Evolutionary conservation across 2,888 invertebrate species (phyloP).

Genomic region (Rhogogaster chlorosoma): DNA sequence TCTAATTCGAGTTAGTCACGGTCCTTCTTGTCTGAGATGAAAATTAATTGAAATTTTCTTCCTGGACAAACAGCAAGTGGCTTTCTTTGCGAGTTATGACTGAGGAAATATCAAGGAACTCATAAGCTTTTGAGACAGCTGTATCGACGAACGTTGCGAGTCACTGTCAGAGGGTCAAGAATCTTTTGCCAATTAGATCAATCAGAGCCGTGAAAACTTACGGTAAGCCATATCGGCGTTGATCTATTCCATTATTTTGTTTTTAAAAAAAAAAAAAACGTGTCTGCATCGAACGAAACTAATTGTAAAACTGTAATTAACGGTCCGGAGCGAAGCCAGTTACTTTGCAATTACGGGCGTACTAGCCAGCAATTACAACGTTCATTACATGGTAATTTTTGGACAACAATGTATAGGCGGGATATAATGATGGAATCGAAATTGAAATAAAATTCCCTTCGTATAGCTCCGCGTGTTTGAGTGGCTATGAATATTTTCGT

Average conservation of each 20-base stretch:
- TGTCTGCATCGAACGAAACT: neutral
- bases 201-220: neutral
- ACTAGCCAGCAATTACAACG: conserved; percentile 13
- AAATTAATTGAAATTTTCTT: conserved; percentile 34
- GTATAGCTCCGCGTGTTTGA: neutral
- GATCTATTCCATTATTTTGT: neutral
- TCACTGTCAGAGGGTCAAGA: neutral
- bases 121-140: neutral
- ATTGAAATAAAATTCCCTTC: conserved; percentile 27
- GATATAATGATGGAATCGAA: conserved; percentile 32
- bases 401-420: neutral
- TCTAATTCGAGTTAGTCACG: conserved; percentile 19
- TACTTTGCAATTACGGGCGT: conserved; percentile 10
- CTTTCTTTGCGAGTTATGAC: neutral
- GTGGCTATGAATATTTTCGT: conserved; percentile 24
- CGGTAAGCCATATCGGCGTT: neutral
- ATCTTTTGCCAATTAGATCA: neutral
- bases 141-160: neutral
- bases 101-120: neutral
- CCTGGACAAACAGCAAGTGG: neutral
- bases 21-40: neutral
- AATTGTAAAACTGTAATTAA: conserved; percentile 22
- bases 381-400: conserved; percentile 30
- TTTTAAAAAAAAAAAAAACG: neutral
- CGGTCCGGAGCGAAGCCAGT: neutral